phyloP scores from a whole-genome alignment of 2,888 invertebrate species.

The Zeuzera pyrina region DNA sequence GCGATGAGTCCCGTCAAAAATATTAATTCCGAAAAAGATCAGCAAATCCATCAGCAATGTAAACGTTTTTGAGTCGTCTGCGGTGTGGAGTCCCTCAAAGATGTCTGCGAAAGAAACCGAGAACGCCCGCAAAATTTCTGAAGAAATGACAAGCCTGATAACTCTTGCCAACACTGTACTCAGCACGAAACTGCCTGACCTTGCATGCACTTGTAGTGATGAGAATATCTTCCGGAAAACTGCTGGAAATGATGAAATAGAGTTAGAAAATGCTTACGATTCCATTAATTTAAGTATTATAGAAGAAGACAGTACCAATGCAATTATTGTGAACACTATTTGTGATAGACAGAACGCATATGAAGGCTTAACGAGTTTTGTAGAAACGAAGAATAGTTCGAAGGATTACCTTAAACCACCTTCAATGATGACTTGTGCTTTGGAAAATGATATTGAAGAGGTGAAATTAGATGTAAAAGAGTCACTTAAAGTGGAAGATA shows the following conservation, averaged over 20 bases:
- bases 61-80: slow-evolving; percentile 50
- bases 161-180: slow-evolving; percentile 66
- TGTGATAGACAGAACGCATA: slow-evolving; percentile 27
- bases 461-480: slow-evolving; percentile 31
- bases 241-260: slow-evolving; percentile 1
- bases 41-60: slow-evolving; percentile 63
- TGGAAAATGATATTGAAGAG: slow-evolving; percentile 34
- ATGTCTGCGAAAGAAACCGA: too few species aligned
- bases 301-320: slow-evolving; percentile 28
- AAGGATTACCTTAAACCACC: slow-evolving; percentile 33
- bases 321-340: slow-evolving; percentile 29
- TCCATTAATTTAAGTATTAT: slow-evolving; percentile 24
- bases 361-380: slow-evolving; percentile 26
- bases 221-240: slow-evolving; percentile 21
- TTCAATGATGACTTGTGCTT: slow-evolving; percentile 28
- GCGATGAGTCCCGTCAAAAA: slow-evolving; percentile 40
- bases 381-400: slow-evolving; percentile 25
- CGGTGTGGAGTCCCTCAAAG: too few species aligned
- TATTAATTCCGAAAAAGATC: slow-evolving; percentile 48
- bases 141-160: slow-evolving; percentile 60
- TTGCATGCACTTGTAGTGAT: slow-evolving; percentile 40
- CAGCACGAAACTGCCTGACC: slow-evolving; percentile 58
- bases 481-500: too few species aligned
- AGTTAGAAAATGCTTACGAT: neutral
- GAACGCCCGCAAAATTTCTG: slow-evolving; percentile 44